Evolutionary conservation across 1,140 invertebrate genomes (phyloP).

Genomic region (Formica exsecta): DNA sequence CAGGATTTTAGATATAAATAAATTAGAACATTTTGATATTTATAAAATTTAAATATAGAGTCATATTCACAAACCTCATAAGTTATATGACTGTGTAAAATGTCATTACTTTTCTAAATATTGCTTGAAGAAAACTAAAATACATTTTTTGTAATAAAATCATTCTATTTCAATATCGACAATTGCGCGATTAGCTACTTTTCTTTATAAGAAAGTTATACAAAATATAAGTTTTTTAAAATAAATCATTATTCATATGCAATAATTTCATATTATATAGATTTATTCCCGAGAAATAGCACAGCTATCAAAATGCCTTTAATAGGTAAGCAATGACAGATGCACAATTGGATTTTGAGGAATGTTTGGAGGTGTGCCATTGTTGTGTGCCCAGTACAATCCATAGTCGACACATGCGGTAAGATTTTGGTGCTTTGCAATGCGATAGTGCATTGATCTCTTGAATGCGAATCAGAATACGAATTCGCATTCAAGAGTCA

Average conservation of each 20-base stretch:
- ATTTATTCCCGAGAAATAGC: background rate
- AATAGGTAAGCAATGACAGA: slow-evolving; percentile 30
- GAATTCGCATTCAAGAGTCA: too few relatives aligned
- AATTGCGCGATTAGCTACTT: background rate
- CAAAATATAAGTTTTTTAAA: background rate
- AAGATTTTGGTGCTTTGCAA: slow-evolving; percentile 30
- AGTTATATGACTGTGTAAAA: background rate
- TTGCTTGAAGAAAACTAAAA: background rate
- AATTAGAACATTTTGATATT: background rate
- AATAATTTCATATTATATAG: background rate
- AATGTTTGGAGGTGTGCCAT: slow-evolving; percentile 40
- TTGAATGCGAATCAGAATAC: slow-evolving; percentile 2
- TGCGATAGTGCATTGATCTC: slow-evolving; percentile 31
- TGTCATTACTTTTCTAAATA: background rate
- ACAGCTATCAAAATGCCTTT: slow-evolving; percentile 4
- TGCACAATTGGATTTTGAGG: slow-evolving; percentile 51
- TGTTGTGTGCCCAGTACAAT: slow-evolving; percentile 29
- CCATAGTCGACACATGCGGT: slow-evolving; percentile 10
- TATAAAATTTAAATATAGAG: background rate
- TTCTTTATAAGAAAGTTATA: background rate
- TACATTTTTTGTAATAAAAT: background rate
- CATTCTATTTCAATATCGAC: background rate
- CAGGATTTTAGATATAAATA: background rate
- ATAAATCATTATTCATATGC: background rate
- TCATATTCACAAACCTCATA: background rate